Evolutionary conservation across 2,888 invertebrate genomes (phyloP), one percentile per base, ranked within the genome.

Genomic region (Aspidiotus destructor): DNA sequence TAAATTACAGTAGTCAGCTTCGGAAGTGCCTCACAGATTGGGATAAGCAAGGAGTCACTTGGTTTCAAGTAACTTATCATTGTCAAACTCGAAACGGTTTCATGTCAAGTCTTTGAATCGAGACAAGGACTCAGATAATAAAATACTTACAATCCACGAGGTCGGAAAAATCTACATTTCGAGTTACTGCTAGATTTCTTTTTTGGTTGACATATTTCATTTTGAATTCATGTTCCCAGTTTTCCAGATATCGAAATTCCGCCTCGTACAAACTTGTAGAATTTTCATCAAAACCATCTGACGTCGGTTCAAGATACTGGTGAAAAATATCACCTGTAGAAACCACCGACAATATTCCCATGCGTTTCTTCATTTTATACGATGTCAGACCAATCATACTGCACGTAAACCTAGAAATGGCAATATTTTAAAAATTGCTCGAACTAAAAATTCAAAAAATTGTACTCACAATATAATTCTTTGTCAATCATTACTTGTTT

Each of bases 261-360:
- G 7, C 2, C 52, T 67, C 48, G 28, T n/a, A 1, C 2, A 67
- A 52, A 44, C 60, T 2, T 44, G n/a, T n/a, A 28, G 58, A 17
- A 58, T 17, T 10, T 11, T 58, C 40, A 40, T 55, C n/a, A 16
- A 55, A 16, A 10, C n/a, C 10, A 55, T 7, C 10, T 2, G 8
- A 7, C 17, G 8, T 58, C 3, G 28, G 41, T 1, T 15, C n/a
- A 10, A 61, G 7, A n/a, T 16, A 16, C 13, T 68, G 68, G 16
- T 69, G 62, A 28, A 62, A 69, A 13, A 69, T 15, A 57, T 69
- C 62, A n/a, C 69, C 69, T 0, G 57, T 44, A 3, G 44, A 42
- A n/a, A 42, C 41, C 17, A 62, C 40, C 6, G 62, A 42, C 7
- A 69, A 69, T 11, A 69, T 10, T 9, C 57, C 62, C 6, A 62